Evolutionary conservation across 2,797 vertebrate genomes (phyloP), one percentile per base, ranked within the genome.

Genomic region (Hyperoplus immaculatus): DNA sequence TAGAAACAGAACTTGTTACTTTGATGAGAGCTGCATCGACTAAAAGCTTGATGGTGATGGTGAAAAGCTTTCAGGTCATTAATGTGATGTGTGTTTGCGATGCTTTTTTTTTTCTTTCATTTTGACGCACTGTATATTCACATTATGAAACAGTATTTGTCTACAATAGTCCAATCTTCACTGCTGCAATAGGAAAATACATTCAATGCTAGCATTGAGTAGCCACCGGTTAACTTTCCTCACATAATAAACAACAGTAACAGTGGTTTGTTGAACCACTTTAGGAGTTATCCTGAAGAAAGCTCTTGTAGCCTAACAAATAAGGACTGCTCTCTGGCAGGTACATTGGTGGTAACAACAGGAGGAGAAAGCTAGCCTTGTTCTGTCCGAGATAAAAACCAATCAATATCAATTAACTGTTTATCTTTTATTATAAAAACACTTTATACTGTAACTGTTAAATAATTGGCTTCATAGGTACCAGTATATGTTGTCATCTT

Each of bases 21-120:
- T 70, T 53, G 2, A 78, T 36, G 15, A 57, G 16, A 63, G 45
- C 5, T 46, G 11, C 39, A 75, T 69, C 9, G 3, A 59, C 21
- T 65, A 58, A 83, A 80, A 67, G 53, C 51, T 74, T 61, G 21
- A 58, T 16, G 51, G 36, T 16, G 38, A 63, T 51, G 36, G 8
- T 53, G 2, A 80, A 77, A 65, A 60, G 72, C 65, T 72, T 79
- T 81, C 42, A 75, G 14, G 14, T 11, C 50, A 13, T 71, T 70
- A 67, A 55, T 45, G n/a, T 59, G 42, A 69, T 71, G 15, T 62
- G 13, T 49, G 82, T 62, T 49, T 53, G 6, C 49, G n/a, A 59
- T 45, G 36, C 13, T 16, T 65, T 69, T 56, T 8, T 82, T 82
- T 53, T 72, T 53, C 15, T 4, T 7, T 61, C 6, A 51, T 50